These are phyloP conservation scores for Cantharis rustica DNA, from an alignment of 2,888 invertebrate species.

Conservation along the genomic window DNA sequence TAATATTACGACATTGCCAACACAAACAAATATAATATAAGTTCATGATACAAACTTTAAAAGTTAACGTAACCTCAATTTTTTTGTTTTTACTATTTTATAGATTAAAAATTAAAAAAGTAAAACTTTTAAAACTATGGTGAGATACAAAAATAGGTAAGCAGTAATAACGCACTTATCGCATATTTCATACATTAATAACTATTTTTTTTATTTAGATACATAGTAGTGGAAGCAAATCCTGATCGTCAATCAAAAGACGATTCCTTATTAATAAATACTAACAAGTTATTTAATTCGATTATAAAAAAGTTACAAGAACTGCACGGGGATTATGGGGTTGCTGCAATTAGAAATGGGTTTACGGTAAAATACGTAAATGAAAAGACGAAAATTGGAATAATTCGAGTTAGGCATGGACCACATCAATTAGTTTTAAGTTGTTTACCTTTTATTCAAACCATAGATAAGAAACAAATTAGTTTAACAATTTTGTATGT, in stretches of 20 bases:
- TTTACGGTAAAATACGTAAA: constrained; percentile 82
- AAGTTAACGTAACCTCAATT: background rate
- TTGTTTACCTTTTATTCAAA: constrained; percentile 70
- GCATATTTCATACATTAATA: no score
- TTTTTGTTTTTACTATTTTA: no score
- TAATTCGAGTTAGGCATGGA: constrained; percentile 74
- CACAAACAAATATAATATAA: background rate
- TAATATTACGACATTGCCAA: background rate
- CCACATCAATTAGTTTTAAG: constrained; percentile 75
- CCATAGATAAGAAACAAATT: constrained; percentile 66
- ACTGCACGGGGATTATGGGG: constrained; percentile 77
- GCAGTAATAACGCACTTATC: background rate
- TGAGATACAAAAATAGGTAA: background rate
- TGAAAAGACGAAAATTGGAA: constrained; percentile 73
- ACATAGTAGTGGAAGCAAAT: constrained; percentile 70
- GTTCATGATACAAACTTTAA: no score
- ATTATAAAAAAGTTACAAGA: constrained; percentile 68
- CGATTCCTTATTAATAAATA: constrained; percentile 59
- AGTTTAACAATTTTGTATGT: constrained; percentile 70
- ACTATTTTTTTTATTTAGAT: constrained; percentile 59
- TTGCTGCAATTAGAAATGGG: constrained; percentile 71
- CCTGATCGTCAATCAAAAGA: constrained; percentile 58
- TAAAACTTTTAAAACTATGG: background rate
- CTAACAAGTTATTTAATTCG: constrained; percentile 61
- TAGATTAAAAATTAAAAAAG: background rate